Evolutionary conservation across 2,888 invertebrate species (phyloP), one percentile per base, ranked within the genome.

Genomic region (Drosophila basisetae): DNA sequence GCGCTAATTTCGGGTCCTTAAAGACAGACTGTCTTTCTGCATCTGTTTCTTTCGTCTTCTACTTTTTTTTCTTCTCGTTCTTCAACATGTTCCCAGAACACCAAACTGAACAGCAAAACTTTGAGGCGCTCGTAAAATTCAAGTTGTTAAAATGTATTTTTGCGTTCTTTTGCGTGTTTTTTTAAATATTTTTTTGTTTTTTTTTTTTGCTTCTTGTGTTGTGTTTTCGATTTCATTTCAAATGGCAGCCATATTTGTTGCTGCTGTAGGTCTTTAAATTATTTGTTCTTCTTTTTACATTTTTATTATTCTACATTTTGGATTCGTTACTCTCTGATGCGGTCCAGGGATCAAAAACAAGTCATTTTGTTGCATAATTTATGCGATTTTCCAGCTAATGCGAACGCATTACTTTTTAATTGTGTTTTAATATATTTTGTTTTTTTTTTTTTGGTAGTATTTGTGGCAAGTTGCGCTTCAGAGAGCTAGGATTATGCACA

Each of bases 361-460:
- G 91, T 83, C 84, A 91, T 91, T 91, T 82, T 81, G 71, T 35
- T 61, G 73, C 28, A 82, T 85, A 89, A 91, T 91, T 89, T 91
- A 91, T 74, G 91, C 81, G 75, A 90, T 91, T 91, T 91, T 91
- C 91, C 79, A 78, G 85, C 86, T 88, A 91, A 91, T 90, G 84
- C 78, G 81, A 73, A 80, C 80, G 80, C 74, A 89, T 83, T 89
- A 86, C 66, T 81, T 84, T 80, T 89, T 89, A 81, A 56, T 47
- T 47, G 25, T 47, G 25, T 25, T 47, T 25, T 47, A 25, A 25
- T 47, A 80, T 87, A 80, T 69, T 71, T 16, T 16, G 31, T 58
- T 49, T 18, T 16, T 30, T 41, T 56, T 49, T n/a, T 30, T 30
- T 11, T 4, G 7, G 22, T n/a, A 30, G 10, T 55, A 28, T 56